Evolutionary conservation across 2,113 vertebrate species (phyloP).

Genomic region (Alaudala cheleensis): DNA sequence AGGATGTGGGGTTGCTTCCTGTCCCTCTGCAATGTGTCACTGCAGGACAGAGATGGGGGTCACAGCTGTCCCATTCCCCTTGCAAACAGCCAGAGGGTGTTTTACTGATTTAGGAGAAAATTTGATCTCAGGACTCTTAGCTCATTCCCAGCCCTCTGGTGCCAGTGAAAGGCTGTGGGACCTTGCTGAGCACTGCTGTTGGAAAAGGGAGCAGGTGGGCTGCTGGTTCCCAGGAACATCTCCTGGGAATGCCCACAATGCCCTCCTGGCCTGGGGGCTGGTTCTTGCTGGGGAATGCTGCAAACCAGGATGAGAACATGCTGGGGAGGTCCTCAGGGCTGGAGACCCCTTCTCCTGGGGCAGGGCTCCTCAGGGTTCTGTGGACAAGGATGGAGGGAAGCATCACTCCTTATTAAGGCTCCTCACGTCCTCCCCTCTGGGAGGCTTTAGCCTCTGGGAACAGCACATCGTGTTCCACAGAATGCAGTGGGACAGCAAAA

Average conservation of each 20-base stretch:
- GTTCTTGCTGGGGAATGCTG: neutral
- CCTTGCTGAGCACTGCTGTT: neutral
- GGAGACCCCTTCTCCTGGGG: neutral
- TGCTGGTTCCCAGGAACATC: neutral
- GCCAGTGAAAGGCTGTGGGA: neutral
- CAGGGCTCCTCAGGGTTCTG: neutral
- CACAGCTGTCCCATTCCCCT: neutral
- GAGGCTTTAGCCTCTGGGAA: neutral
- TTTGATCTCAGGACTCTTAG: neutral
- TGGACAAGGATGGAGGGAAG: neutral
- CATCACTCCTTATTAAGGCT: neutral
- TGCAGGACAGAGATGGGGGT: rapidly evolving
- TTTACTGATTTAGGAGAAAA: neutral
- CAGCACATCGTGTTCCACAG: neutral
- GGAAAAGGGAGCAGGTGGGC: neutral
- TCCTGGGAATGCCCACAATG: neutral
- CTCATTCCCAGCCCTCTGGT: neutral
- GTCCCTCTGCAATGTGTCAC: neutral
- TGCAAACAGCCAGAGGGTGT: neutral
- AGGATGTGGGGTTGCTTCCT: neutral
- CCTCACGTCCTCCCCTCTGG: rapidly evolving
- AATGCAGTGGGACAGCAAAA: neutral
- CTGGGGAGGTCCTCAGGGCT: neutral
- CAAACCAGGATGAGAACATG: neutral
- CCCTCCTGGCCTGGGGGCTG: neutral